Base-by-base conservation (phyloP, 2,797 vertebrate species). In the Neosilurus mollespiculum region DNA sequence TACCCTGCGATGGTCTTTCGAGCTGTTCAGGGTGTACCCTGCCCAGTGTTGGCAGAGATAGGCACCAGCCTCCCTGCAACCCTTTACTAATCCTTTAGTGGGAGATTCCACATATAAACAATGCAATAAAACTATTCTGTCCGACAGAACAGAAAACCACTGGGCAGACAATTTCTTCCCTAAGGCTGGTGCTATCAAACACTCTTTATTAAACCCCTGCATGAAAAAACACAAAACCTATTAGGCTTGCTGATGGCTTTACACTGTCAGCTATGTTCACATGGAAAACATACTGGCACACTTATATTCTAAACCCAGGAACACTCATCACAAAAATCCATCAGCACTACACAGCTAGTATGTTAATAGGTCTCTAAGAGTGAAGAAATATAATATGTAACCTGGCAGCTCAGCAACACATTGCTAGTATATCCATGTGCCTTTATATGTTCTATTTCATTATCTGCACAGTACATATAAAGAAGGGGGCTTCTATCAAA, bases 181-280 rank as follows among this genome's bases (percentile, higher is more conserved):
- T 20, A 64, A n/a, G 54, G 62, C 78, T 72, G 22, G 34, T 53
- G 43, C 22, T 49, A 49, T 6, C 3, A 7, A 78, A 54, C 75
- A 58, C 76, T 85, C 70, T 84, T 77, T 73, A 86, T 85, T 76
- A 84, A 71, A 54, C 22, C 59, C 18, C 24, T 62, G 76, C 22
- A 59, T 20, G n/a, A 24, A 10, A 54, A 51, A 4, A 64, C 51
- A 79, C 34, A 77, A 49, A 30, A 53, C 61, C 81, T 71, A 64
- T 86, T n/a, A n/a, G n/a, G n/a, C 83, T 56, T 26, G 70, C 85
- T 86, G 77, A 85, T 83, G 70, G 83, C 69, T 70, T 78, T 83
- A 78, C 51, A 62, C 66, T 78, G 59, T 34, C 61, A 84, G 67
- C 18, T 78, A 71, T 10, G 81, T 53, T 87, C 22, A 77, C 53